Evolutionary conservation across 1,140 invertebrate genomes (phyloP).

Genomic region (Cepaea nemoralis): DNA sequence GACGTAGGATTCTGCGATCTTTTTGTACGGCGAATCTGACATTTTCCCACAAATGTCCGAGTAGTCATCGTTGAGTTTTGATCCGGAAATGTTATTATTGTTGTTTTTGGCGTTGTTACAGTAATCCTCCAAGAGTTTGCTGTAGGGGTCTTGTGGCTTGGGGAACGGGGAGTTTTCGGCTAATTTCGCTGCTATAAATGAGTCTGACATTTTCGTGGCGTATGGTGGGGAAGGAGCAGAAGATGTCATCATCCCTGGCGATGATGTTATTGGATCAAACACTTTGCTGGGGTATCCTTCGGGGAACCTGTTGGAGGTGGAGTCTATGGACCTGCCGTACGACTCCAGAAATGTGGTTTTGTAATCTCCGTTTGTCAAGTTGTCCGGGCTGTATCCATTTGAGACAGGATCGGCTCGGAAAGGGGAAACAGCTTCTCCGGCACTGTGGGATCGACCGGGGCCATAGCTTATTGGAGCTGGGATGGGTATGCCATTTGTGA

Average conservation of each 20-base stretch:
- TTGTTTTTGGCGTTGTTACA: conserved; percentile 26
- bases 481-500: background rate
- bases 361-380: background rate
- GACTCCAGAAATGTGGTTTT: background rate
- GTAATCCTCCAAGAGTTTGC: conserved; percentile 32
- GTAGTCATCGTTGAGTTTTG: conserved; percentile 1
- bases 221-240: background rate
- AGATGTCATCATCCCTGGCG: background rate
- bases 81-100: conserved; percentile 13
- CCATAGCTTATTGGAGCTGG: background rate
- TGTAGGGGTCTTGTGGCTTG: conserved; percentile 21
- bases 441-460: background rate
- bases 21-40: conserved; percentile 1
- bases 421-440: conserved; percentile 26
- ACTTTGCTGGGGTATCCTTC: background rate
- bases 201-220: conserved; percentile 17
- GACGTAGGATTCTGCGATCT: conserved; percentile 23
- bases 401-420: background rate
- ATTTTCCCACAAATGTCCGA: background rate
- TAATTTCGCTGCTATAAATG: conserved; percentile 4
- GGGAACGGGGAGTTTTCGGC: conserved; percentile 19
- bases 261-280: conserved; percentile 1
- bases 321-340: background rate
- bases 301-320: background rate
- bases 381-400: conserved; percentile 31